Base-by-base conservation (phyloP, 2,113 vertebrate genomes). In the Atlantisia rogersi region DNA sequence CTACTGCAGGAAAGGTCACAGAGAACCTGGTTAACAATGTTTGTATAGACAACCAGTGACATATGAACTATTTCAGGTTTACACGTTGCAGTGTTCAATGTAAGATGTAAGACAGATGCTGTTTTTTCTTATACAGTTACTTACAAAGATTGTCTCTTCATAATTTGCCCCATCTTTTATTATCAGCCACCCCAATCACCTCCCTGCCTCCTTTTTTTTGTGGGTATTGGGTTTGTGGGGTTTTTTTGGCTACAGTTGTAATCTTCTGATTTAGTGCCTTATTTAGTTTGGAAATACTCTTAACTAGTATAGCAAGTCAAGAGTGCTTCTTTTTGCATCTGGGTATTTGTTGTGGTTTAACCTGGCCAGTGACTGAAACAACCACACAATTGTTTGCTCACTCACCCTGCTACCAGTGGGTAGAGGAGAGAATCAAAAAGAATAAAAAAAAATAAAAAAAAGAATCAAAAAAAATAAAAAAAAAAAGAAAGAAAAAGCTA, bases 1-100 rank as follows among this genome's bases (percentile, higher is more conserved):
- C 93, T 87, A 44, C 39, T 50, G 58, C 39, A 81, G 96, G 55
- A 92, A 96, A 97, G 97, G 95, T 95, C 89, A 93, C 53, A 79
- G 96, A 92, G 93, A 82, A 96, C 96, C 75, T 71, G 89, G 46
- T 96, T 81, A 86, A 67, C 92, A 55, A n/a, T 40, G 86, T 94
- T 90, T 81, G 83, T 95, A 60, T 9, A 76, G 74, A 32, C 80
- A 94, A 52, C 65, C 53, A 74, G 86, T 95, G 96, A 73, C 92
- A 77, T 42, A 76, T 26, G 60, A 71, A 60, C 75, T 92, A 28
- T 98, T 97, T 86, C 87, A 94, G 92, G 92, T 37, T 63, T 78
- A 26, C 0, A 2, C 56, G 48, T 92, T 95, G 13, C 35, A 28
- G 44, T 29, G 70, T n/a, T 91, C 75, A 94, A 62, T 31, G 50